A percentile compares a stretch with the other conserved stretches of the same genome.
Evolutionary conservation across 2,888 invertebrate genomes (phyloP).

Genomic region (Helobdella robusta): DNA sequence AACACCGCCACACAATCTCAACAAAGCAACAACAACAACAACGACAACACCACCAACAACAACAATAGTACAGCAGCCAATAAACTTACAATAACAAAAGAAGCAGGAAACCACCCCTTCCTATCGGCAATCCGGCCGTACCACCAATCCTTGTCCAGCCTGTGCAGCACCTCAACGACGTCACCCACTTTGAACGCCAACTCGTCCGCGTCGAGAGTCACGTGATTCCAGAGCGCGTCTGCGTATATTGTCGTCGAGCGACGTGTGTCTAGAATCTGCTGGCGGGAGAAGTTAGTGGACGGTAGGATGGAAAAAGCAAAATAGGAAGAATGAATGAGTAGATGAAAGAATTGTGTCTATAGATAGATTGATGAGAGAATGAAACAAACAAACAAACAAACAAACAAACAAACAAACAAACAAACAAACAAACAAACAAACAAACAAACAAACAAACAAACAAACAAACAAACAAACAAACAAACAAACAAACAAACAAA

Average conservation of each 20-base stretch:
- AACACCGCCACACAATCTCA: too few relatives aligned
- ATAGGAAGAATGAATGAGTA: neutral
- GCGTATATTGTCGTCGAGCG: slow-evolving; percentile 47
- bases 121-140: slow-evolving; percentile 58
- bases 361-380: neutral
- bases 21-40: too few relatives aligned
- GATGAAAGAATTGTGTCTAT: neutral
- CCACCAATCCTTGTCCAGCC: slow-evolving; percentile 67
- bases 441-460: neutral
- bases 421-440: neutral
- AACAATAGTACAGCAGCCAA: too few relatives aligned
- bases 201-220: slow-evolving; percentile 65
- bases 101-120: slow-evolving; percentile 74
- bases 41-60: too few relatives aligned
- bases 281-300: neutral
- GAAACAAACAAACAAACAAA: neutral
- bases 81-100: slow-evolving; percentile 72
- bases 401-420: neutral
- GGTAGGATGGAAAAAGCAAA: too few relatives aligned
- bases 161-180: slow-evolving; percentile 61
- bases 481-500: too few relatives aligned
- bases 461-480: too few relatives aligned
- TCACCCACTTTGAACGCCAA: slow-evolving; percentile 63
- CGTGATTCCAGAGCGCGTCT: slow-evolving; percentile 68
- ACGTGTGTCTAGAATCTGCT: slow-evolving; percentile 17